These are phyloP conservation scores for Hirundichthys speculiger DNA, from an alignment of 2,113 vertebrate species.

Conservation along the genomic window DNA sequence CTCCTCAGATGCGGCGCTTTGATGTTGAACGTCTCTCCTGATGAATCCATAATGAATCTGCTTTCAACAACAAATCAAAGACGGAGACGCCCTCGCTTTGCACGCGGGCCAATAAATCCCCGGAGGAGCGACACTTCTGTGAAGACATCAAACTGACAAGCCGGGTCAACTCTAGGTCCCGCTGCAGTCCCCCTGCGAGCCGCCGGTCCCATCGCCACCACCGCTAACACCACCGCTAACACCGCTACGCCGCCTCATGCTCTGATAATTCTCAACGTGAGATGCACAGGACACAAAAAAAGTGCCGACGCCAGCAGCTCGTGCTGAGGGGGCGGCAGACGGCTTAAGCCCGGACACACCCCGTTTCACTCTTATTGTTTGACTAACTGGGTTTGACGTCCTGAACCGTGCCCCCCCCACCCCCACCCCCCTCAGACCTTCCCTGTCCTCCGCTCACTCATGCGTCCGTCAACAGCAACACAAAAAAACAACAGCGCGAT, in stretches of 20 bases:
- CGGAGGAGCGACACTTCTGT: conserved; percentile 18
- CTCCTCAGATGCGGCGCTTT: conserved; percentile 39
- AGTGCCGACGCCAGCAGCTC: conserved; percentile 72
- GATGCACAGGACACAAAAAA: conserved; percentile 45
- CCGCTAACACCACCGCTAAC: too few relatives aligned
- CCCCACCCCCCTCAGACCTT: conserved; percentile 48
- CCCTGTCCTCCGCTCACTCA: conserved; percentile 38
- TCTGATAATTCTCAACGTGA: conserved; percentile 63
- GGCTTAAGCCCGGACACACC: conserved; percentile 61
- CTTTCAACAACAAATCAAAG: conserved; percentile 32
- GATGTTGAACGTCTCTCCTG: conserved; percentile 36
- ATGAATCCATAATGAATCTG: conserved; percentile 49
- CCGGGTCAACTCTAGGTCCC: conserved; percentile 54
- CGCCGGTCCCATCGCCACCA: too few relatives aligned
- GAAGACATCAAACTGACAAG: conserved; percentile 63
- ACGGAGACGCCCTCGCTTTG: not conserved
- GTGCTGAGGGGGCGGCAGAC: conserved; percentile 58
- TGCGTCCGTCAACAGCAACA: conserved; percentile 33
- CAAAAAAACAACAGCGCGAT: conserved; percentile 36
- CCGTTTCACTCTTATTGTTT: conserved; percentile 57
- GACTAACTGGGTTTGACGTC: conserved; percentile 42
- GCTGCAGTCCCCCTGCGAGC: conserved; percentile 41
- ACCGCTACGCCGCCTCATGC: conserved; percentile 43
- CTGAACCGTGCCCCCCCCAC: conserved; percentile 45
- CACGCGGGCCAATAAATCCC: conserved; percentile 37